These are phyloP conservation scores for Coccyzus lansbergi DNA, from an alignment of 2,797 vertebrate species.

Conservation along the genomic window DNA sequence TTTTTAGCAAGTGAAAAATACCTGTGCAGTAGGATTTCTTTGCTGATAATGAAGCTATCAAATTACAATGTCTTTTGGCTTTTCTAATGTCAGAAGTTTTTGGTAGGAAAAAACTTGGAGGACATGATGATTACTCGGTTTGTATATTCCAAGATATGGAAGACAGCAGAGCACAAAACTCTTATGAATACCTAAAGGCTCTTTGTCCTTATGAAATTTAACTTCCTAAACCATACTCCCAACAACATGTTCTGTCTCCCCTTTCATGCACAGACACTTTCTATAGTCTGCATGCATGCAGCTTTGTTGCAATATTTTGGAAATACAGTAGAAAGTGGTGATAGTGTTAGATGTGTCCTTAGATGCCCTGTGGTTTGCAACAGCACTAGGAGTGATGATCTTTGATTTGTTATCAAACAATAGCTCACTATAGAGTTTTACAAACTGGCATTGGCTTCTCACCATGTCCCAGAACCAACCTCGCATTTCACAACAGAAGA, in stretches of 20 bases:
- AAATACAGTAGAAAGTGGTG: conserved; percentile 7
- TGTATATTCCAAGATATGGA: neutral
- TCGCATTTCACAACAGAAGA: conserved; percentile 63
- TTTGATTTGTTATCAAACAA: conserved; percentile 26
- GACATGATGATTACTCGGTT: neutral
- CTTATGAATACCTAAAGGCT: neutral
- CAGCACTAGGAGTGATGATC: conserved; percentile 14
- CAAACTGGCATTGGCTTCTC: conserved; percentile 17
- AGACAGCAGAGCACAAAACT: neutral
- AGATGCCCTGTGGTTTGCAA: conserved; percentile 32
- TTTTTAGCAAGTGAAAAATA: neutral
- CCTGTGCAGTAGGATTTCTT: neutral
- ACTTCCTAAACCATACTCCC: neutral
- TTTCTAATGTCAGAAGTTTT: neutral
- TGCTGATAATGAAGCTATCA: neutral
- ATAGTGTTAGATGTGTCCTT: neutral
- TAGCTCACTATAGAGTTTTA: conserved; percentile 48
- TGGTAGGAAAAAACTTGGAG: neutral
- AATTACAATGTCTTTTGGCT: neutral
- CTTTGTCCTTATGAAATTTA: neutral
- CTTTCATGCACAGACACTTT: neutral
- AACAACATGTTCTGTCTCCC: neutral
- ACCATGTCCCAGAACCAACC: conserved; percentile 45
- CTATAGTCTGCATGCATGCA: neutral
- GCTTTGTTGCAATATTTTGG: conserved; percentile 15